phyloP scores from a whole-genome alignment of 2,888 invertebrate genomes.

The Hecatera dysodea region DNA sequence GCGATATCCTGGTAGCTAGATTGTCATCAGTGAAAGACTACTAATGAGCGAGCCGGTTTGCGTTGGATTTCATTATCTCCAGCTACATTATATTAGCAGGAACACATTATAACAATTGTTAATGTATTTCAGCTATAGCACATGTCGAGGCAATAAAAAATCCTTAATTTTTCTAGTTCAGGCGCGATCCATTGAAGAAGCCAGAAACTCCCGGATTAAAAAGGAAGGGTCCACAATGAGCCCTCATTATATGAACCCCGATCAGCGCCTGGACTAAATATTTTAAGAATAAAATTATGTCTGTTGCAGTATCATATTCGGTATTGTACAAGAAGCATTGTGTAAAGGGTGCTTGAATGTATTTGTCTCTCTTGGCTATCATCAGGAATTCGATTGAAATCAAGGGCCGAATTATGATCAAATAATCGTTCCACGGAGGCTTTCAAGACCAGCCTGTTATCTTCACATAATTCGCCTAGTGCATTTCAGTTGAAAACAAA shows the following conservation, averaged over 20 bases:
- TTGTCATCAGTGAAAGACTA: neutral
- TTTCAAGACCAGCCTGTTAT: neutral
- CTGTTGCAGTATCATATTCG: constrained; percentile 33
- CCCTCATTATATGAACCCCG: neutral
- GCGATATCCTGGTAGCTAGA: neutral
- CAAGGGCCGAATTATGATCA: neutral
- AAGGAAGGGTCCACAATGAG: neutral
- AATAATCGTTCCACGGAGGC: neutral
- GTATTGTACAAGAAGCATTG: constrained; percentile 31
- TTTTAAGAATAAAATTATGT: constrained; percentile 19
- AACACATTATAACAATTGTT: constrained; percentile 35
- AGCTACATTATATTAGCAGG: neutral
- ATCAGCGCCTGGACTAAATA: constrained; percentile 35
- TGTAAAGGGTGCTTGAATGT: constrained; percentile 27
- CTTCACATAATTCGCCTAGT: neutral
- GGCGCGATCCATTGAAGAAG: constrained; percentile 25
- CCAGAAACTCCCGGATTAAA: constrained; percentile 34
- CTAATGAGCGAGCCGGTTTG: neutral
- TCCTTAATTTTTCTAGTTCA: constrained; percentile 29
- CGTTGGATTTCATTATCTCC: constrained; percentile 3
- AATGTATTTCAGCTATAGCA: constrained; percentile 36
- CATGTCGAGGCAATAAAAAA: neutral
- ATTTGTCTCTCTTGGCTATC: constrained; percentile 1
- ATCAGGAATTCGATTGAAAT: constrained; percentile 8
- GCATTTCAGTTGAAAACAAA: neutral